Base-by-base conservation (phyloP, 2,888 invertebrate species). In the Tinea trinotella region DNA sequence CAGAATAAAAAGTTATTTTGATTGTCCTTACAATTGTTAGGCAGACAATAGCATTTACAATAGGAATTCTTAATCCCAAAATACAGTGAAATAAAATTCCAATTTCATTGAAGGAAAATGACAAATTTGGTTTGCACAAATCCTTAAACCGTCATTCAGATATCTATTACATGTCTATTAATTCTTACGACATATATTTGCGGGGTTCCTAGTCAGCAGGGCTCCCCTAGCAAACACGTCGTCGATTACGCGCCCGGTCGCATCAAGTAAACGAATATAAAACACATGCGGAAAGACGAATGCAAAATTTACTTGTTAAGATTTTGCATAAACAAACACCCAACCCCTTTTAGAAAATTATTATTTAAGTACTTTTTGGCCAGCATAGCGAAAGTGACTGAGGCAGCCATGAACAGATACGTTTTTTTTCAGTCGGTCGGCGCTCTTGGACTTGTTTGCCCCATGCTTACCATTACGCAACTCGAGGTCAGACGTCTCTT, bases 91-190 rank as follows among this genome's bases (percentile, higher is more conserved):
- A 85, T 84, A 81, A 84, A 84, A 83, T 80, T 82, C 76, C 80
- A 82, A 83, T 85, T 73, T 75, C 75, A 67, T 34, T 30, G 69
- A 70, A 70, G 74, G 76, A 72, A 79, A 81, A 82, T 83, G 83
- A 82, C 84, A 82, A 83, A 83, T 83, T 84, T 80, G 78, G 85
- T 84, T 84, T 85, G 84, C 85, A 71, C 83, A 85, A 85, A 85
- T 84, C 85, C 85, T 85, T 84, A 84, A 84, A 84, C 80, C 77
- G 85, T 84, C 85, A 85, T 85, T 82, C 83, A 83, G 84, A 85
- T 84, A 85, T 85, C 85, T 83, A 85, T 85, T 84, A 85, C 85
- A 85, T 84, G 82, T 84, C 82, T 84, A 85, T 85, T 85, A 85
- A 84, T 84, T 84, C 85, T 84, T 79, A 84, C 83, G 85, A 85